These are phyloP conservation scores for Bovichtus variegatus DNA, from an alignment of 2,797 vertebrate genomes.

Conservation along the genomic window DNA sequence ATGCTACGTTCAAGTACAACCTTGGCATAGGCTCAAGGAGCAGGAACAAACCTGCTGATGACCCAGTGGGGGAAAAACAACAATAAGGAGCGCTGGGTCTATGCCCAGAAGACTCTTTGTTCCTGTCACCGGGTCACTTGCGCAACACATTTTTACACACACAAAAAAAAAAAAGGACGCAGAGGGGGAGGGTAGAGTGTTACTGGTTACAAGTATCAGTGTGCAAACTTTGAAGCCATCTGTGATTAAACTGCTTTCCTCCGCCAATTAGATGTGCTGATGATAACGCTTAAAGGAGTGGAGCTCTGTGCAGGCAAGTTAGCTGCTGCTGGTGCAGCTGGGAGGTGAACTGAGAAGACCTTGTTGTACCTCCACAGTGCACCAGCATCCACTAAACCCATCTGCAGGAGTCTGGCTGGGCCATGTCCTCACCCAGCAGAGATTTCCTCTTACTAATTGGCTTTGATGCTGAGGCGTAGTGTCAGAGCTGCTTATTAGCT, in stretches of 20 bases:
- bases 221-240: constrained; percentile 61
- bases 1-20: constrained; percentile 16
- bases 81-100: constrained; percentile 44
- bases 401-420: constrained; percentile 26
- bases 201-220: constrained; percentile 37
- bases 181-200: not conserved
- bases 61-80: constrained; percentile 3
- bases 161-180: constrained; percentile 7
- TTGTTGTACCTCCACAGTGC: constrained; percentile 10
- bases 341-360: constrained; percentile 43
- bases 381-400: constrained; percentile 8
- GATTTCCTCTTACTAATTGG: constrained; percentile 46
- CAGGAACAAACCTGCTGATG: constrained; percentile 52
- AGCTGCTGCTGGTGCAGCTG: constrained; percentile 48
- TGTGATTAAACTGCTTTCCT: constrained; percentile 73
- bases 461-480: constrained; percentile 36
- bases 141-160: constrained; percentile 30
- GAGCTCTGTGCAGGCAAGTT: constrained; percentile 4
- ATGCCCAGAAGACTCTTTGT: constrained; percentile 60
- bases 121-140: constrained; percentile 62
- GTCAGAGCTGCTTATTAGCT: constrained; percentile 21
- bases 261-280: constrained; percentile 74
- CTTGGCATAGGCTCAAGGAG: constrained; percentile 48
- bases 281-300: constrained; percentile 41
- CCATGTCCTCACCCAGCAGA: constrained; percentile 26